A percentile compares a stretch with the other conserved stretches of the same genome.
These are phyloP conservation scores for Spheniscus humboldti DNA, from an alignment of 2,797 vertebrate genomes.

Conservation along the genomic window DNA sequence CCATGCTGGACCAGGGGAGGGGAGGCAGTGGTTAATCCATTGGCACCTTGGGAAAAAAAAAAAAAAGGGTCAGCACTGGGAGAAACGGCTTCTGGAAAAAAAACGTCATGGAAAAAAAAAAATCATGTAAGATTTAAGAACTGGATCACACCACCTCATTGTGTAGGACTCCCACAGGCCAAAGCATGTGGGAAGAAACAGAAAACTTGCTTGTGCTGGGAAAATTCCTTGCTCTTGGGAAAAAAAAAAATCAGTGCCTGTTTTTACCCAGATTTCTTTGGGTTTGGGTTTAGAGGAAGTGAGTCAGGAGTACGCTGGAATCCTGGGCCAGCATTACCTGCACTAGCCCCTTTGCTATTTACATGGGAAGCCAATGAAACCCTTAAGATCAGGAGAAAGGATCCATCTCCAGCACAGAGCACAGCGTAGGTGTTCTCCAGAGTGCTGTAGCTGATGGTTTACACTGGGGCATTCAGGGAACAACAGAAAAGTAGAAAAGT, in stretches of 20 bases:
- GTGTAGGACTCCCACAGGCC: neutral
- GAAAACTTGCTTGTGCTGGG: neutral
- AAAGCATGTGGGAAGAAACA: neutral
- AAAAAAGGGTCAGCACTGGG: neutral
- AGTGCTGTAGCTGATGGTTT: neutral
- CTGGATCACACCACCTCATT: neutral
- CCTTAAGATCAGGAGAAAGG: neutral
- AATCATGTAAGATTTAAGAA: neutral
- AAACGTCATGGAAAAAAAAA: neutral
- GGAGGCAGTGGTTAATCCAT: conserved; percentile 13
- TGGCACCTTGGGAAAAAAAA: conserved; percentile 68
- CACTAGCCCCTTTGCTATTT: neutral
- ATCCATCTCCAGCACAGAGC: neutral
- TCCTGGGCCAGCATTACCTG: neutral
- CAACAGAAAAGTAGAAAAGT: neutral
- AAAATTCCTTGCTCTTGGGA: neutral
- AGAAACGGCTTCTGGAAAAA: neutral
- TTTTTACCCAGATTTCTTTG: neutral
- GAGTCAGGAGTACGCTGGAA: neutral
- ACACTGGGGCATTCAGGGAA: neutral
- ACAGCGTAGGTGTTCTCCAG: accelerated
- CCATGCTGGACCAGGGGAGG: neutral
- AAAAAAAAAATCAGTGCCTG: neutral
- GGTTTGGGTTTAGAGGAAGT: neutral
- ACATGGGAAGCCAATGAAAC: neutral